Evolutionary conservation across 2,888 invertebrate species (phyloP), one percentile per base, ranked within the genome.

Genomic region (Erebia palarica): DNA sequence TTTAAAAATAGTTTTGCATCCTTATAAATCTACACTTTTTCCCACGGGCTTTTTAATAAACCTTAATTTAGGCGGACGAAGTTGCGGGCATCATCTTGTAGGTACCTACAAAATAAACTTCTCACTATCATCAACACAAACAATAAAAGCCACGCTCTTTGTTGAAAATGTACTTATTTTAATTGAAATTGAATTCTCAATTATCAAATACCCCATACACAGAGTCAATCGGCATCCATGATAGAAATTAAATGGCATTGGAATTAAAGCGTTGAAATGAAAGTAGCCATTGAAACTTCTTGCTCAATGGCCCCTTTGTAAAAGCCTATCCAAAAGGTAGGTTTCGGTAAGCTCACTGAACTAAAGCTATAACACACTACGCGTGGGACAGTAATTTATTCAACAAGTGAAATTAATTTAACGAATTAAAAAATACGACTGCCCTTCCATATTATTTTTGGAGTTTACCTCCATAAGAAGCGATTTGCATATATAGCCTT

Each of bases 261-360:
- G 69, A 73, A 75, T 73, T 75, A 75, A 76, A 61, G 61, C 61
- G 61, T 44, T 47, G 61, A 61, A 76, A 76, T 75, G 67, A 75
- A 76, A 76, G 71, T 75, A 73, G 69, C 73, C 73, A 71, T 73
- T 71, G 72, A 70, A 68, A 73, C 69, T 73, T 73, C 75, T 69
- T 70, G 73, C 65, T 72, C 70, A 76, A 76, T 76, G 75, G 72
- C 73, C 76, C 72, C 65, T 76, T 70, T 76, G 72, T 75, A 75
- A 73, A 76, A 72, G 69, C 75, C 75, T 72, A 27, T 21, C 1
- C 3, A 16, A n/a, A 10, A 16, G 10, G 2, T 16, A n/a, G 18
- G 11, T n/a, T 4, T 8, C 14, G 18, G 60, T n/a, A 42, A 42
- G 14, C n/a, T 8, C 16, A n/a, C n/a, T 59, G 27, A 36, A 59